Evolutionary conservation across 2,888 invertebrate species (phyloP).

Genomic region (Ophioninae sp.): DNA sequence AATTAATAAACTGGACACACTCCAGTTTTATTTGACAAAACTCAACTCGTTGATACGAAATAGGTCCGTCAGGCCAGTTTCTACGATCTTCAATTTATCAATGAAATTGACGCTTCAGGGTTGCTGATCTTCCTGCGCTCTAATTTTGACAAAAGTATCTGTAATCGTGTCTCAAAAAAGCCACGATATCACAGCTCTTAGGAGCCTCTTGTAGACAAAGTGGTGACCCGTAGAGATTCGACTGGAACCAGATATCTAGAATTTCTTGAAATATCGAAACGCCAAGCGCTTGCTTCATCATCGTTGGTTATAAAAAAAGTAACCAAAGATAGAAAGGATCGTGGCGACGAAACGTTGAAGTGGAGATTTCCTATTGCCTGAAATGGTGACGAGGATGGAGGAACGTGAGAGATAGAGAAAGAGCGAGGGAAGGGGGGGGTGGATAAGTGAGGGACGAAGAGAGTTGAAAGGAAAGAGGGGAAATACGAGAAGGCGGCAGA

Average conservation of each 20-base stretch:
- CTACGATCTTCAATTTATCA: too few species aligned
- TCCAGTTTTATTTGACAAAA: too few species aligned
- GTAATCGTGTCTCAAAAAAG: background rate
- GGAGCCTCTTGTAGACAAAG: background rate
- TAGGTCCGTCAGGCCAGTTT: too few species aligned
- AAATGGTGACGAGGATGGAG: conserved; percentile 46
- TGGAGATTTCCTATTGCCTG: conserved; percentile 40
- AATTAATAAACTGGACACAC: too few species aligned
- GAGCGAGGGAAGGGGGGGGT: conserved; percentile 1
- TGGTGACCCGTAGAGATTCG: background rate
- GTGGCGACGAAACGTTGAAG: conserved; percentile 38
- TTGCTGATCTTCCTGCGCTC: too few species aligned
- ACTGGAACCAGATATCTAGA: conserved; percentile 17
- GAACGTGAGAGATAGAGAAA: conserved; percentile 28
- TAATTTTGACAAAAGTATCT: background rate
- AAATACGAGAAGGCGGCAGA: conserved; percentile 52
- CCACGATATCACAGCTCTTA: background rate
- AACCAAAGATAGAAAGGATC: conserved; percentile 17
- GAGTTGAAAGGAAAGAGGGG: conserved; percentile 37
- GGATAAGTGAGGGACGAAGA: conserved; percentile 8
- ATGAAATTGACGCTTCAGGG: too few species aligned
- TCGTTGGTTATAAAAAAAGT: conserved; percentile 3
- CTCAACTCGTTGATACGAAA: too few species aligned
- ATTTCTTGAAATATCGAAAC: conserved; percentile 8
- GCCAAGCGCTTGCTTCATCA: background rate